Evolutionary conservation across 2,113 vertebrate species (phyloP), one percentile per base, ranked within the genome.

Genomic region (Hippocampus comes): DNA sequence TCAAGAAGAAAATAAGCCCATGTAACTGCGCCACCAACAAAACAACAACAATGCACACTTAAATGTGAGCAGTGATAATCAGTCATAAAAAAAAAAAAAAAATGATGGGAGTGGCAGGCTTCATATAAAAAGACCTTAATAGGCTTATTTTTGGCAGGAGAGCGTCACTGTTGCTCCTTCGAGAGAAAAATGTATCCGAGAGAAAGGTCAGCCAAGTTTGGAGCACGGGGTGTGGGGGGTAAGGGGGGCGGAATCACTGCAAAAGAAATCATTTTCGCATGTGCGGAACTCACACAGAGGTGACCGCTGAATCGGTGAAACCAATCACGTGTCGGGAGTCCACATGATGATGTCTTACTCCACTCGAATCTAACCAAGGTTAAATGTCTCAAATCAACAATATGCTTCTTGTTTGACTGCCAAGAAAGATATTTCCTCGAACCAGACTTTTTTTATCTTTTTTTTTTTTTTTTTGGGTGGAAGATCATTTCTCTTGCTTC

Each of bases 1-100:
- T 74, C 75, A 64, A 38, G 70, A 72, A 79, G 67, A 80, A 78
- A 78, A 70, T 78, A 34, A 25, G 46, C 9, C 66, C 73, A 74
- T 79, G 56, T 27, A 59, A 59, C 23, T 18, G 59, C 15, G 17
- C 25, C 30, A 20, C 2, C 15, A 7, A 30, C 2, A 34, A 34
- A 61, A 61, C 30, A 61, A 61, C 17, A 61, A 18, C 15, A 30
- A 27, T 10, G 3, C 21, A 30, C 23, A 27, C 14, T 20, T 21
- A 30, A 17, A 59, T 59, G 14, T 61, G 59, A 34, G 6, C 15
- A 34, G 27, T 9, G 27, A 61, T 18, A 61, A 30, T 30, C 12
- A 53, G 49, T n/a, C 53, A n/a, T 23, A 9, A n/a, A n/a, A 23
- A 11, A 55, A 23, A 11, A 55, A 23, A 48, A 30, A 30, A 30